Base-by-base conservation (phyloP, 2,797 vertebrate genomes). In the Oreochromis grahami region DNA sequence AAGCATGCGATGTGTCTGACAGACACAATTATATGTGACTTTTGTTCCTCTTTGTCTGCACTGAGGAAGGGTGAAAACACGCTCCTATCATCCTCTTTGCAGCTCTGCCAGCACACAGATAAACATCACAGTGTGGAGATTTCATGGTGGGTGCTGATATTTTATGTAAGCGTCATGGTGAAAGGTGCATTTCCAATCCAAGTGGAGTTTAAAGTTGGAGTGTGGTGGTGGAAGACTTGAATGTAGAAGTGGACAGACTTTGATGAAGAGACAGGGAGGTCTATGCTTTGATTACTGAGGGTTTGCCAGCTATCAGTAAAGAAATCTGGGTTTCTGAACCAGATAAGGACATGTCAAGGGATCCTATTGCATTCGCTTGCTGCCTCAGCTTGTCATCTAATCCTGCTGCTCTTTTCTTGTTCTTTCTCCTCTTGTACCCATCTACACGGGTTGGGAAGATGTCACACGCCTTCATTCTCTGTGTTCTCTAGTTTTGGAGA, bases 1-100 rank as follows among this genome's bases (percentile, higher is more conserved):
- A 87, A 76, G 50, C 41, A 87, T 88, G 85, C 55, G 82, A 84
- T 52, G 3, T 53, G 36, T 89, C 84, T 85, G 89, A 91, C 83
- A 86, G 91, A 78, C 11, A 36, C 84, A 86, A 88, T 90, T 86
- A 88, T 70, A 65, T 10, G 51, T 41, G 14, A 38, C 77, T 53
- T 60, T 29, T 81, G 45, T 48, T 68, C 76, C 38, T 78, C 32
- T 50, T 19, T 15, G 77, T 78, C 48, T 85, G 53, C 24, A 7
- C 5, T 29, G 11, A 11, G 29, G 4, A 14, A 78, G 60, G 17
- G 74, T 13, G 60, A n/a, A 79, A 50, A 80, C 19, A 56, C 1
- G 1, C 8, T 15, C 77, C 63, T 48, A 56, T 78, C 19, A 24
- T 80, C 32, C 32, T 60, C 80, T 51, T 38, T 38, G 41, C 50